Percentiles rank a stretch among this genome's conserved stretches.
phyloP scores from a whole-genome alignment of 1,140 invertebrate genomes.

The Paralvinella palmiformis region DNA sequence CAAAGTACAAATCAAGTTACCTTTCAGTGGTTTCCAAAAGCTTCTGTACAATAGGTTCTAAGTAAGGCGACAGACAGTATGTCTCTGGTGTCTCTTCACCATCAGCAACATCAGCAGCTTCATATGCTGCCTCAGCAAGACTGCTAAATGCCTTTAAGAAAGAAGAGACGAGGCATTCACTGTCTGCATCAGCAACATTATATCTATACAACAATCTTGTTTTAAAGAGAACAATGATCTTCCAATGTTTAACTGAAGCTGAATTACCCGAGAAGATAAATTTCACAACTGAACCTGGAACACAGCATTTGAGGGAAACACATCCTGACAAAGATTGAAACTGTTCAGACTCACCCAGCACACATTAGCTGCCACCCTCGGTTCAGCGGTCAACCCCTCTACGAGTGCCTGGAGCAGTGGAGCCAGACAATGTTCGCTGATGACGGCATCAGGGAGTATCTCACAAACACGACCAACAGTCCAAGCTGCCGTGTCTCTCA shows the following conservation, averaged over 20 bases:
- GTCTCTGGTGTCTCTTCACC: constrained; percentile 72
- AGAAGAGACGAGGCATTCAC: background rate
- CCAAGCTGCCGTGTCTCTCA: constrained; percentile 97
- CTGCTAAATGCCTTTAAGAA: constrained; percentile 76
- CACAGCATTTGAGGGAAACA: too few relatives aligned
- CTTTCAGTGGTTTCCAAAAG: constrained; percentile 91
- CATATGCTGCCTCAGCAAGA: constrained; percentile 94
- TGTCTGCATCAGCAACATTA: too few relatives aligned
- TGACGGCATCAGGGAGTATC: constrained; percentile 89
- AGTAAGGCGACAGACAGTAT: constrained; percentile 87
- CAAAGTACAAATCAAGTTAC: constrained; percentile 56
- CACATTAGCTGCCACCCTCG: constrained; percentile 95
- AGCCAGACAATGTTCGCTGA: constrained; percentile 71
- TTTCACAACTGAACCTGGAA: too few relatives aligned
- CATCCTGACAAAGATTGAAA: too few relatives aligned
- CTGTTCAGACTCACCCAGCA: constrained; percentile 67
- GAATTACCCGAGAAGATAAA: too few relatives aligned
- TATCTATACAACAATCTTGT: too few relatives aligned
- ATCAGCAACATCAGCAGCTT: constrained; percentile 64
- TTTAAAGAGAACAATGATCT: too few relatives aligned
- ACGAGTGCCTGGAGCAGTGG: constrained; percentile 83
- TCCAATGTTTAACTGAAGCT: too few relatives aligned
- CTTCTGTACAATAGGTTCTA: constrained; percentile 86
- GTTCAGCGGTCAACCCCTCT: constrained; percentile 78
- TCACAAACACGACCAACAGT: constrained; percentile 96